Evolutionary conservation across 1,140 invertebrate genomes (phyloP).

Genomic region (Liolophura sinensis): DNA sequence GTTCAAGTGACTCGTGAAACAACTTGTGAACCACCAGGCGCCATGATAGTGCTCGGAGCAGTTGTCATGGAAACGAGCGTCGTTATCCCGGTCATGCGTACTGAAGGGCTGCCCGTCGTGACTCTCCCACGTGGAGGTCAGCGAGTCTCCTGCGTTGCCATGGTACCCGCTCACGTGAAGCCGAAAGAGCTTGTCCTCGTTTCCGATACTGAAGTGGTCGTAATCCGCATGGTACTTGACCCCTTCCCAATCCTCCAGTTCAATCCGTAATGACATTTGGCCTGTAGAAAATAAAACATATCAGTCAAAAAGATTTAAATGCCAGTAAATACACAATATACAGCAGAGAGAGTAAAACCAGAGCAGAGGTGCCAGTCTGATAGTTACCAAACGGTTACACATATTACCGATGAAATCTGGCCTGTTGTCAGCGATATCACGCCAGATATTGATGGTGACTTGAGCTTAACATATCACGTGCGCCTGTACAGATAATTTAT

Average conservation of each 20-base stretch:
- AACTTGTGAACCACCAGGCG: constrained; percentile 71
- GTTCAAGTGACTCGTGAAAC: constrained; percentile 92
- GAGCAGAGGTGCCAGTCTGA: background rate
- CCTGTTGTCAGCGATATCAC: no score
- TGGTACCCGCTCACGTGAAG: constrained; percentile 68
- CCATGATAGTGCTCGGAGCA: constrained; percentile 67
- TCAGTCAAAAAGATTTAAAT: no score
- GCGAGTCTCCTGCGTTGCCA: constrained; percentile 63
- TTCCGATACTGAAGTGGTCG: constrained; percentile 69
- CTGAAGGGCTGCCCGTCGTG: constrained; percentile 76
- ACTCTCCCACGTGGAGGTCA: constrained; percentile 49
- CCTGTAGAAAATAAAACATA: constrained; percentile 30
- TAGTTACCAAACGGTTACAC: no score
- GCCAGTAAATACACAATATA: background rate
- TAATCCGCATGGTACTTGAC: constrained; percentile 66
- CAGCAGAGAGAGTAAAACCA: background rate
- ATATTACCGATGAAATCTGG: no score
- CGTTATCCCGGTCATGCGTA: constrained; percentile 74
- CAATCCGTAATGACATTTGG: constrained; percentile 65
- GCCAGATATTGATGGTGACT: no score
- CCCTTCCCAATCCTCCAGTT: constrained; percentile 68
- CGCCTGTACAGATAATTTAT: no score
- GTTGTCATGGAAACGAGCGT: constrained; percentile 70
- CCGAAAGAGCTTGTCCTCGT: constrained; percentile 69
- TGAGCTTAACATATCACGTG: no score